Evolutionary conservation across 2,113 vertebrate species (phyloP), one percentile per base, ranked within the genome.

Genomic region (Xyliphius kryptos): DNA sequence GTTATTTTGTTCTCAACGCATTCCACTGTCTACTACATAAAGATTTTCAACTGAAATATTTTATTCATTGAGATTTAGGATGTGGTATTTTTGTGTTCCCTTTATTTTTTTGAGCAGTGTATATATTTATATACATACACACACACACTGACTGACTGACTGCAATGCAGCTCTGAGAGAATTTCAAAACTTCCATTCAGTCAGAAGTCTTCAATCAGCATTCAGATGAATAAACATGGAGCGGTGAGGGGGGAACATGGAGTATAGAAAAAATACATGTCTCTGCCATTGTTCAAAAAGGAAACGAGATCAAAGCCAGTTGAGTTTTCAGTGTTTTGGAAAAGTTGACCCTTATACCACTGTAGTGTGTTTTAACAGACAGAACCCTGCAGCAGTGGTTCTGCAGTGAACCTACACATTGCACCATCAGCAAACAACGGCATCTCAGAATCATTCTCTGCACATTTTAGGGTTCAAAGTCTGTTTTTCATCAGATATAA

Each of bases 281-380:
- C 61, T 68, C 72, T 69, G 7, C 71, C 73, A 61, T 63, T 51
- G 70, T 81, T 81, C 72, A 81, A 80, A 80, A 41, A 38, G 16
- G 54, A 51, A 47, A 52, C 46, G 16, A 69, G 66, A 69, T 43
- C 20, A 10, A 71, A 64, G 8, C 6, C 3, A 17, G 40, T 9
- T 53, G 38, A 4, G 9, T 22, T 56, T 10, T 53, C 22, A 32
- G 38, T 54, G 17, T 14, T 61, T 53, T n/a, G 22, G 12, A 56
- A 56, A 20, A 46, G 26, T 37, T 64, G 16, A 48, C 16, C 43
- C 40, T 19, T 43, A 38, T 54, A 63, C 15, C 19, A 16, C 19
- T 16, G 15, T 5, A 22, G 40, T 46, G 19, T 54, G 46, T 37
- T 17, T 12, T 6, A 3, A 13, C 51, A 55, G 5, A 51, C 46